phyloP scores from a whole-genome alignment of 2,888 invertebrate species.

The Bruchidius siliquastri region DNA sequence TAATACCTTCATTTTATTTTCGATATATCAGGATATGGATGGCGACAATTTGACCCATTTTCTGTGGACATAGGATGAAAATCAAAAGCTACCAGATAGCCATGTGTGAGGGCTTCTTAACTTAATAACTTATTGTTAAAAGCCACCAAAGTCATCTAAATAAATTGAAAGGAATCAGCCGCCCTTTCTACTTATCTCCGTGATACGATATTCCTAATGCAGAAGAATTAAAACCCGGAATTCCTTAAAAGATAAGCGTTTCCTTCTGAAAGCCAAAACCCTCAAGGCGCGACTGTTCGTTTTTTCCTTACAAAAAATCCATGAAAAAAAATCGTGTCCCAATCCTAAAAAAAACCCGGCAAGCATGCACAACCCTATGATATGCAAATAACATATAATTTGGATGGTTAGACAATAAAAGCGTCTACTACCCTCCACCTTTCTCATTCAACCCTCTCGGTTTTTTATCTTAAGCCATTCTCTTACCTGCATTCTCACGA shows the following conservation, averaged over 20 bases:
- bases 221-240: background rate
- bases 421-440: background rate
- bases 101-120: background rate
- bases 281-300: background rate
- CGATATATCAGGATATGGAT: too few species aligned
- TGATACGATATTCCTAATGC: background rate
- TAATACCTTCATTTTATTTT: too few species aligned
- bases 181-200: background rate
- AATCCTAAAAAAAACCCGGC: background rate
- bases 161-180: background rate
- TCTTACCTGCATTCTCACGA: background rate
- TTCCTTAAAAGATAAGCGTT: background rate
- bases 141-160: background rate
- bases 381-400: background rate
- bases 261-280: background rate
- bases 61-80: background rate
- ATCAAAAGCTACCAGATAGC: background rate
- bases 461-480: background rate
- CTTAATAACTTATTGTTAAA: background rate
- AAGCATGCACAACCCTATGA: background rate
- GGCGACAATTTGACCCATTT: too few species aligned
- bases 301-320: background rate
- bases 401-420: background rate
- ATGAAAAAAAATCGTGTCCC: background rate
- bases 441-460: background rate